phyloP scores from a whole-genome alignment of 2,797 vertebrate species.

The Schizothorax lantsangensis region DNA sequence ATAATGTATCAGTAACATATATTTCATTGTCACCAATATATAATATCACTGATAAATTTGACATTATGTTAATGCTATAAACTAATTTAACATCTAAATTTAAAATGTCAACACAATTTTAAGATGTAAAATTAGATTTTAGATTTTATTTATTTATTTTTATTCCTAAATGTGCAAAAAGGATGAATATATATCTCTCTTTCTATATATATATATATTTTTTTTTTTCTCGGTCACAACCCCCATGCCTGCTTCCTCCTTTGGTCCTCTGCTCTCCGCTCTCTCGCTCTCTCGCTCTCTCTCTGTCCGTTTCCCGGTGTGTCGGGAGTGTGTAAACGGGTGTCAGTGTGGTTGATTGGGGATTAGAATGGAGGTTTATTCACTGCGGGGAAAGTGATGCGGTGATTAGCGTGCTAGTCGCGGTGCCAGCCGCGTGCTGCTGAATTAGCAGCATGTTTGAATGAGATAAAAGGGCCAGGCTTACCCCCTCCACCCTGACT shows the following conservation, averaged over 20 bases:
- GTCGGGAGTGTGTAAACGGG: slow-evolving; percentile 77
- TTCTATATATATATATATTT: neutral
- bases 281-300: neutral
- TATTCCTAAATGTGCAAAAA: neutral
- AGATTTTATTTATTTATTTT: neutral
- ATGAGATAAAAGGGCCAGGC: slow-evolving; percentile 91
- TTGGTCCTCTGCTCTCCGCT: slow-evolving; percentile 22
- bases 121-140: neutral
- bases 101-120: neutral
- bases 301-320: slow-evolving; percentile 43
- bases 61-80: neutral
- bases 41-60: neutral
- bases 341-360: slow-evolving; percentile 85
- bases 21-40: neutral
- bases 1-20: neutral
- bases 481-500: slow-evolving; percentile 82
- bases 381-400: slow-evolving; percentile 88
- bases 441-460: slow-evolving; percentile 96
- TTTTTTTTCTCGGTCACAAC: neutral
- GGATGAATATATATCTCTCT: neutral
- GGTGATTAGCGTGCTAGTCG: slow-evolving; percentile 83
- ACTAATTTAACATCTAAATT: neutral
- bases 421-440: slow-evolving; percentile 84
- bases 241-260: neutral
- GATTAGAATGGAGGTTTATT: slow-evolving; percentile 90